Evolutionary conservation across 1,140 invertebrate genomes (phyloP).

Genomic region (Cydia pomonella): DNA sequence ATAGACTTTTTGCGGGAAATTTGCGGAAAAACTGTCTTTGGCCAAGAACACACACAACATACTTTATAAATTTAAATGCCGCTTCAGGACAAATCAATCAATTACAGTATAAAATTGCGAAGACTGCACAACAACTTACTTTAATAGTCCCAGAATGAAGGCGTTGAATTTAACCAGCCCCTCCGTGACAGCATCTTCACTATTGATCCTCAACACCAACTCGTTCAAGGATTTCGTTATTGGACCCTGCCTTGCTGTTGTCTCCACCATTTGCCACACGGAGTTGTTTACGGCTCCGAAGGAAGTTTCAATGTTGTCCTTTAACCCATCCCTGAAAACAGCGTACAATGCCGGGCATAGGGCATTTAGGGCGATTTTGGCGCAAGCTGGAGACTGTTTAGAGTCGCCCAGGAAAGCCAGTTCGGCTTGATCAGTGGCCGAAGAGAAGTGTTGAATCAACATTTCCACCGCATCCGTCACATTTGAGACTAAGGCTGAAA

Average conservation of each 20-base stretch:
- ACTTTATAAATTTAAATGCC: too few species aligned
- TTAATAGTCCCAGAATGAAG: constrained; percentile 93
- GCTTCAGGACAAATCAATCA: too few species aligned
- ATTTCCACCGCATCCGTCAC: constrained; percentile 86
- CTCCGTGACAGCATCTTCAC: constrained; percentile 91
- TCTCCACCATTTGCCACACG: constrained; percentile 94
- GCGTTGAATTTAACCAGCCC: constrained; percentile 94
- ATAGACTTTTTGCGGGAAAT: too few species aligned
- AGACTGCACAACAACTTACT: constrained; percentile 82
- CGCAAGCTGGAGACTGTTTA: constrained; percentile 82
- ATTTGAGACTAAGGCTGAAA: constrained; percentile 83
- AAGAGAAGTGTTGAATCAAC: constrained; percentile 82
- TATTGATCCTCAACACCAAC: constrained; percentile 91
- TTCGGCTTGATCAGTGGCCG: constrained; percentile 81
- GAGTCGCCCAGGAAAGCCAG: constrained; percentile 81
- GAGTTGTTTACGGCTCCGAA: constrained; percentile 94
- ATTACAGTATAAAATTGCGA: constrained; percentile 42
- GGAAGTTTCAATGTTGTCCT: constrained; percentile 89
- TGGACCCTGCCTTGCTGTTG: constrained; percentile 92
- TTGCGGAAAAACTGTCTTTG: too few species aligned
- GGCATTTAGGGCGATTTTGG: constrained; percentile 86
- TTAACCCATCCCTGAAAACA: constrained; percentile 91
- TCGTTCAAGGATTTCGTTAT: constrained; percentile 93
- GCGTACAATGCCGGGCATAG: constrained; percentile 92
- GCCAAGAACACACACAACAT: too few species aligned